Evolutionary conservation across 2,888 invertebrate genomes (phyloP).

Genomic region (Sinhomidia bicolor): DNA sequence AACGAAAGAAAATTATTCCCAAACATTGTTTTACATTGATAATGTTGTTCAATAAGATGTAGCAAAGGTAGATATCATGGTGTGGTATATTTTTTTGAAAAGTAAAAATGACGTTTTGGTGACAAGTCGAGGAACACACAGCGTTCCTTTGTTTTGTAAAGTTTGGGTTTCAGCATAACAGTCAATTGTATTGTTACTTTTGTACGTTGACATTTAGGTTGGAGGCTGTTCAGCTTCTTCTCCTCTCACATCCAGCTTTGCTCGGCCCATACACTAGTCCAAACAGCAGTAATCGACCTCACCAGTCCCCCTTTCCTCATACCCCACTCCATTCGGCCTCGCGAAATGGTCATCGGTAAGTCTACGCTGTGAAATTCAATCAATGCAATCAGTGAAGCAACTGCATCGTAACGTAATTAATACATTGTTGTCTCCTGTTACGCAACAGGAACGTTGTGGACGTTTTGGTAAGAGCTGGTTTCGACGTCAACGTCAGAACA

Average conservation of each 20-base stretch:
- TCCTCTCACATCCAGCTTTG: constrained; percentile 91
- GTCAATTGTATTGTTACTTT: not conserved
- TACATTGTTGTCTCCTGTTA: too few relatives aligned
- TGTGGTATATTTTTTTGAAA: not conserved
- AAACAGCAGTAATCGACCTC: constrained; percentile 73
- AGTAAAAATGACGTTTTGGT: not conserved
- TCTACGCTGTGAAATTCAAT: not conserved
- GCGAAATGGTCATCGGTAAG: constrained; percentile 93
- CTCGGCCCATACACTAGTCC: constrained; percentile 84
- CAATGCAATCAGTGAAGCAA: too few relatives aligned
- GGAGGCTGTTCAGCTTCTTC: constrained; percentile 93
- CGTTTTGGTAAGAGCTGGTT: constrained; percentile 90
- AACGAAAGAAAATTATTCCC: not conserved
- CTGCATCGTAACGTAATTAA: too few relatives aligned
- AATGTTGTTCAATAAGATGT: not conserved
- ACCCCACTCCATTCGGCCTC: constrained; percentile 97
- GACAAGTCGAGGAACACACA: too few relatives aligned
- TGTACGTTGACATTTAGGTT: constrained; percentile 83
- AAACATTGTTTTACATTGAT: not conserved
- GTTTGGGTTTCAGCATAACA: not conserved
- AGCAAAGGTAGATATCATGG: not conserved
- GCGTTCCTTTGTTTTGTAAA: too few relatives aligned
- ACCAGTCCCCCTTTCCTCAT: constrained; percentile 85
- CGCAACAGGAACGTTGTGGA: constrained; percentile 90
- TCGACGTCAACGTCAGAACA: constrained; percentile 93